Conservation (phyloP, 1,140 invertebrate species). For the Penaeus vannamei region DNA sequence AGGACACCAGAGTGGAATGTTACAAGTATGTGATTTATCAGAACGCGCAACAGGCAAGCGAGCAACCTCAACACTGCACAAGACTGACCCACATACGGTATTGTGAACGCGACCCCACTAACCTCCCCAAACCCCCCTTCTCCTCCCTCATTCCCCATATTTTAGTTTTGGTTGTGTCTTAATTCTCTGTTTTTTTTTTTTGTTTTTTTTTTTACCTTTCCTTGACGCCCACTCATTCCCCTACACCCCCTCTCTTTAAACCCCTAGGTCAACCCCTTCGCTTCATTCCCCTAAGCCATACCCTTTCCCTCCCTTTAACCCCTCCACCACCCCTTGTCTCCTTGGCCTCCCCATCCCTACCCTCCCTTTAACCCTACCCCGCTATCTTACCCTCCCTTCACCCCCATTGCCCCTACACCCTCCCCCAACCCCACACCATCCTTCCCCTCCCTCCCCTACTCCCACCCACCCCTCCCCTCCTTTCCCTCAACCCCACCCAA, state of each 20-base stretch:
- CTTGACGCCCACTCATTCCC: not conserved
- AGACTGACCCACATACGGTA: too few species aligned
- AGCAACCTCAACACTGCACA: too few species aligned
- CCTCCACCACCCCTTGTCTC: too few species aligned
- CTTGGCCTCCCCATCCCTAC: too few species aligned
- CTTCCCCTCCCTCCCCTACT: not conserved
- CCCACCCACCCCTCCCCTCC: not conserved
- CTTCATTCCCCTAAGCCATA: not conserved
- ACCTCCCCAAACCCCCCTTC: not conserved
- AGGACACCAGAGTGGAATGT: too few species aligned
- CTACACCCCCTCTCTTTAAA: not conserved
- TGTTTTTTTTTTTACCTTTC: not conserved
- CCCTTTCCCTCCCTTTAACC: too few species aligned
- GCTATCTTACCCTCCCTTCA: too few species aligned
- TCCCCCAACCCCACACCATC: not conserved
- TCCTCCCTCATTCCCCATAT: too few species aligned
- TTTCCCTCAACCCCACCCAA: not conserved
- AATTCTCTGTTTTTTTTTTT: not conserved
- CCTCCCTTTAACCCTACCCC: too few species aligned
- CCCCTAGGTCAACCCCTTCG: not conserved
- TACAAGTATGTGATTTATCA: too few species aligned
- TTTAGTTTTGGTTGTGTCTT: not conserved
- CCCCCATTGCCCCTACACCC: not conserved
- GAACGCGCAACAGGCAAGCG: too few species aligned
- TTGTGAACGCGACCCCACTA: not conserved